Evolutionary conservation across 2,888 invertebrate species (phyloP).

Genomic region (Clusia tigrina): DNA sequence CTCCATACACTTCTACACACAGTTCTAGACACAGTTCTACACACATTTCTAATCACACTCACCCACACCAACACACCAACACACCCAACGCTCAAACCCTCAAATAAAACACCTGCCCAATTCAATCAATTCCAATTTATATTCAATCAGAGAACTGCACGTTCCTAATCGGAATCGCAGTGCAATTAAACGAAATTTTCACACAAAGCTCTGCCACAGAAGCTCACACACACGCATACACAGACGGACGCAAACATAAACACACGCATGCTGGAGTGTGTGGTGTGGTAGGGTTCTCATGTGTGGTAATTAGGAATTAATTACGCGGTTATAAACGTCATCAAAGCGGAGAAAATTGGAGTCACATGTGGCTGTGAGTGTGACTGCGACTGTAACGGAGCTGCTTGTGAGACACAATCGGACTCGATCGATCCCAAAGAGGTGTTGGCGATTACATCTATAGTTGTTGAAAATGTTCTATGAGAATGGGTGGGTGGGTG

Average conservation of each 20-base stretch:
- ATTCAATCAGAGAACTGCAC: neutral
- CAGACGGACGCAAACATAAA: neutral
- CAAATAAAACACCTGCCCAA: neutral
- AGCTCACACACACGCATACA: neutral
- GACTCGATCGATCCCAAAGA: neutral
- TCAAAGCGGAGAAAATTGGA: neutral
- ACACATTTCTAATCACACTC: too few species aligned
- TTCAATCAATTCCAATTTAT: slow-evolving; percentile 5
- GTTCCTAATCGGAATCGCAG: neutral
- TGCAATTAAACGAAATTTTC: neutral
- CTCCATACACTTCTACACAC: too few species aligned
- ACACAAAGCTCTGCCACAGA: too few species aligned
- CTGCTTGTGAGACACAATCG: neutral
- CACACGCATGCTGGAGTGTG: neutral
- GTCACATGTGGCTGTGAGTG: neutral
- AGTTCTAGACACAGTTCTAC: neutral
- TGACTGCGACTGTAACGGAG: neutral
- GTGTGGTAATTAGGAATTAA: neutral
- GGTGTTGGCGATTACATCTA: slow-evolving; percentile 5
- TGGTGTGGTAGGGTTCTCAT: too few species aligned
- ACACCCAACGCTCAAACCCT: neutral
- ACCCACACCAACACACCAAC: neutral
- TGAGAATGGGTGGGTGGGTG: too few species aligned
- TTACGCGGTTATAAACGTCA: neutral
- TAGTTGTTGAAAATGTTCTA: too few species aligned